Evolutionary conservation across 2,888 invertebrate genomes (phyloP).

Genomic region (Lithophane ornitopus): DNA sequence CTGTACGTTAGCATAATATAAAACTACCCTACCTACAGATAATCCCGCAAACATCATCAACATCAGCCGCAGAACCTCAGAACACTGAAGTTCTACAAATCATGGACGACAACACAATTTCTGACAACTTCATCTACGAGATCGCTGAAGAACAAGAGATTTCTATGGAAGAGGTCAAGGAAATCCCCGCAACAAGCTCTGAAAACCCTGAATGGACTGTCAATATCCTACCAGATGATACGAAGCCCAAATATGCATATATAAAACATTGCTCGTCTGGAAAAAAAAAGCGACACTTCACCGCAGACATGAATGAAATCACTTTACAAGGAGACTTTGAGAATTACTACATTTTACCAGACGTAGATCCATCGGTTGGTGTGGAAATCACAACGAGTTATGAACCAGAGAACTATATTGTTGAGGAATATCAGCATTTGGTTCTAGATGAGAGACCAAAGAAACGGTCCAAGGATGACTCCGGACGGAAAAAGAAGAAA

Average conservation of each 20-base stretch:
- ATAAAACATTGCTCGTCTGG: slow-evolving; percentile 83
- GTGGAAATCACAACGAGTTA: slow-evolving; percentile 87
- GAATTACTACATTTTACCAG: slow-evolving; percentile 87
- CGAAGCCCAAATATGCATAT: slow-evolving; percentile 85
- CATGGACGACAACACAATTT: slow-evolving; percentile 80
- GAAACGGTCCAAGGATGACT: slow-evolving; percentile 76
- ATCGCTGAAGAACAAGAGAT: slow-evolving; percentile 89
- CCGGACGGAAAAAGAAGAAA: slow-evolving; percentile 77
- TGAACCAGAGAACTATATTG: slow-evolving; percentile 85
- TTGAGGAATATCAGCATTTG: slow-evolving; percentile 84
- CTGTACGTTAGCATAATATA: neutral
- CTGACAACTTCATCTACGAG: slow-evolving; percentile 87
- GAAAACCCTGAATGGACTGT: slow-evolving; percentile 85
- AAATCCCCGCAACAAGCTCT: slow-evolving; percentile 73
- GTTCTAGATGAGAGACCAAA: slow-evolving; percentile 82
- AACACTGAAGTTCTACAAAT: slow-evolving; percentile 78
- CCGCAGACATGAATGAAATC: slow-evolving; percentile 85
- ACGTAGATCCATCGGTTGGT: slow-evolving; percentile 85
- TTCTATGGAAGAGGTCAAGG: slow-evolving; percentile 84
- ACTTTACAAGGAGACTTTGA: slow-evolving; percentile 85
- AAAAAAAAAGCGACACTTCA: slow-evolving; percentile 86
- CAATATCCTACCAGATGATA: slow-evolving; percentile 83
- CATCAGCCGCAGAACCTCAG: slow-evolving; percentile 59
- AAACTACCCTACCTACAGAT: slow-evolving; percentile 73
- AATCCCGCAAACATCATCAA: slow-evolving; percentile 77